Evolutionary conservation across 1,140 invertebrate species (phyloP).

Genomic region (Pogonomyrmex barbatus): DNA sequence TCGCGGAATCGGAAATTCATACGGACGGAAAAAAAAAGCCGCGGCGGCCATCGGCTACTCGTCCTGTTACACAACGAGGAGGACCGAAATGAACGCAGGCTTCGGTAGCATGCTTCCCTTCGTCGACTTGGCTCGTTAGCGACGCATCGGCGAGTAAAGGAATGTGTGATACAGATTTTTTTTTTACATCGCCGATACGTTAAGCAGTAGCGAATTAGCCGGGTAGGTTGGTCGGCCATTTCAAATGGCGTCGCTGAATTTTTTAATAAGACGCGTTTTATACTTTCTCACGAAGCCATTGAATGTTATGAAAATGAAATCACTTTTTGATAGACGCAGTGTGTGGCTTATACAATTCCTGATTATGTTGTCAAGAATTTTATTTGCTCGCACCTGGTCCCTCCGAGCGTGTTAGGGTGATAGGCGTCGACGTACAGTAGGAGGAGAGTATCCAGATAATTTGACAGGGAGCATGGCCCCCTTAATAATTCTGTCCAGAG

Average conservation of each 20-base stretch:
- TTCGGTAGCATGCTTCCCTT: slow-evolving; percentile 10
- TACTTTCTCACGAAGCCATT: background rate
- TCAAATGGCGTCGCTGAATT: background rate
- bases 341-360: slow-evolving; percentile 43
- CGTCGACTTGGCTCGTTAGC: slow-evolving; percentile 68
- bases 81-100: slow-evolving; percentile 18
- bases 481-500: slow-evolving; percentile 59
- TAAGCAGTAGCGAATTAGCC: background rate
- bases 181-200: background rate
- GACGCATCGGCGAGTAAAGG: background rate
- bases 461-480: slow-evolving; percentile 58
- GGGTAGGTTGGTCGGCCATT: background rate
- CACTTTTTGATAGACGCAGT: background rate
- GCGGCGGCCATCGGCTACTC: slow-evolving; percentile 43
- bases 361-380: slow-evolving; percentile 44
- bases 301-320: slow-evolving; percentile 15
- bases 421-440: slow-evolving; percentile 59
- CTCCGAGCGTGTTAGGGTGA: slow-evolving; percentile 52
- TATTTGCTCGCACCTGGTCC: slow-evolving; percentile 38
- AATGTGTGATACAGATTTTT: background rate
- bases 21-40: slow-evolving; percentile 78
- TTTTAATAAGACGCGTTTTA: background rate
- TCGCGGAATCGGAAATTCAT: slow-evolving; percentile 80
- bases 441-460: slow-evolving; percentile 61
- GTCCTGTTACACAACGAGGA: slow-evolving; percentile 64